Evolutionary conservation across 2,888 invertebrate genomes (phyloP), one percentile per base, ranked within the genome.

Genomic region (Cremastobaeus sp.): DNA sequence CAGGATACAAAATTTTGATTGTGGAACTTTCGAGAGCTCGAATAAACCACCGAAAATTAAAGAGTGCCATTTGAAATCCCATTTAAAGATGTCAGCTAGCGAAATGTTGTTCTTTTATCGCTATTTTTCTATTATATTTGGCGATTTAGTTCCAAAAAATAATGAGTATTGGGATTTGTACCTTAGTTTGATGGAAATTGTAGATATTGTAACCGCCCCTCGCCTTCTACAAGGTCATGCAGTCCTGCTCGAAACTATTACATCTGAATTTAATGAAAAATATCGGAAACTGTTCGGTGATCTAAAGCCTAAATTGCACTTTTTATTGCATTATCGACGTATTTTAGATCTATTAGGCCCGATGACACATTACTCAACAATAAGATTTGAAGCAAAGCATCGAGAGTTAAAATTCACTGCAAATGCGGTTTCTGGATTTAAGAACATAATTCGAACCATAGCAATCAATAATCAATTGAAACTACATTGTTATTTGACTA

Each of bases 341-440:
- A n/a, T 66, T 0, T 62, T 66, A 3, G 12, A 35, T 50, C 8
- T 32, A 21, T 65, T 66, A 18, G 57, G 70, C 0, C 70, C 70
- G 2, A 25, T 62, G 14, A 15, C 34, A 21, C 34, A 50, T 17
- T 20, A 25, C 9, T 65, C 55, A 20, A n/a, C 52, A 1, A 62
- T 71, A 52, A 9, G 62, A 14, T 75, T 37, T 12, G 66, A 75
- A 62, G 70, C 62, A 1, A 70, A 65, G 17, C 74, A 74, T 25
- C 25, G 37, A 17, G 54, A 59, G 17, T 47, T 59, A 8, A 74
- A 41, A 11, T 28, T 28, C 17, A 9, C 11, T 5, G 21, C 47
- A 25, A 15, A 11, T 20, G 30, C 37, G 30, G 35, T 47, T 14
- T 30, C 65, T 4, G 57, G 57, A 5, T 50, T 14, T 21, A 21